These are phyloP conservation scores for Puffinus mauretanicus DNA, from an alignment of 2,113 vertebrate species.

Conservation along the genomic window DNA sequence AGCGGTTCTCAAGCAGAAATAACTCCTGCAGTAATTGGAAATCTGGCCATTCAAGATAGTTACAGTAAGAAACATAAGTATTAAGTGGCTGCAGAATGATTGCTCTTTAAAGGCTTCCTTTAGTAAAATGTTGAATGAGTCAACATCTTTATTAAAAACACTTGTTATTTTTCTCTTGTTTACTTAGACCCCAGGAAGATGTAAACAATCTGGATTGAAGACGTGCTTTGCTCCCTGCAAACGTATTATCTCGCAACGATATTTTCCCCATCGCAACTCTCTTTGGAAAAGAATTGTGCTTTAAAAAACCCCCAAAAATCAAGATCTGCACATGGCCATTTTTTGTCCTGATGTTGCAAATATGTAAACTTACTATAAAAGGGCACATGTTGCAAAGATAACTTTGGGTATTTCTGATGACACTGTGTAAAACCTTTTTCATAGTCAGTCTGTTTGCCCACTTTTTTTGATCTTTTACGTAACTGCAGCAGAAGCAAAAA, in stretches of 20 bases:
- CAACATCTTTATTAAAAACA: not conserved
- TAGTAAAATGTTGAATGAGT: not conserved
- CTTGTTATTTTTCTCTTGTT: not conserved
- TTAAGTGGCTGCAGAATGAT: not conserved
- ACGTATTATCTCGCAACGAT: not conserved
- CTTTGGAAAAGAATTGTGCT: not conserved
- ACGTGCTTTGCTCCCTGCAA: not conserved
- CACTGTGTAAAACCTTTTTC: not conserved
- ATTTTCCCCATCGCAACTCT: not conserved
- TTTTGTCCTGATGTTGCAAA: not conserved
- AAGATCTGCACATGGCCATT: not conserved
- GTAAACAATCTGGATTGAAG: not conserved
- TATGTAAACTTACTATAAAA: not conserved
- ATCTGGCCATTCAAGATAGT: not conserved
- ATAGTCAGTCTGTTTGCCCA: not conserved
- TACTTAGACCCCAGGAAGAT: not conserved
- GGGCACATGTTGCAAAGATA: not conserved
- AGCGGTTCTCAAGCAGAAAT: not conserved
- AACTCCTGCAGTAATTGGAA: not conserved
- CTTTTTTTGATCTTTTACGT: not conserved
- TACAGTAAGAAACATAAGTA: not conserved
- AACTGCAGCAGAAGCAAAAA: not conserved
- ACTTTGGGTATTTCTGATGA: not conserved
- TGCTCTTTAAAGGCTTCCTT: not conserved
- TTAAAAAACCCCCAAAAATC: not conserved